Base-by-base conservation (phyloP, 2,113 vertebrate species). In the Notothenia coriiceps region DNA sequence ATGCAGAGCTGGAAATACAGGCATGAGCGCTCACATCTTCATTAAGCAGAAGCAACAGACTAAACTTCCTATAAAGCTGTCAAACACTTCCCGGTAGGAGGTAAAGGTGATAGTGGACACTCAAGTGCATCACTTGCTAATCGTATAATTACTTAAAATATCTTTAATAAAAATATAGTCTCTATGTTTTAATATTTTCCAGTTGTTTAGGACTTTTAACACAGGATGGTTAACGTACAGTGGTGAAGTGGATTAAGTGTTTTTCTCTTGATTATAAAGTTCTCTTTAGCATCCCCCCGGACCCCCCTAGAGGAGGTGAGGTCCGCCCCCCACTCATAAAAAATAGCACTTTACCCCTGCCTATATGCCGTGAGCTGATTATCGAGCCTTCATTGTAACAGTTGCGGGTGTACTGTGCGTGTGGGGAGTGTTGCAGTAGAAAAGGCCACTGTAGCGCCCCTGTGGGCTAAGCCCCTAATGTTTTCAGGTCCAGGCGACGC, bases 1-100 rank as follows among this genome's bases (percentile, higher is more conserved):
- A 40, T 46, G n/a, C 72, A 15, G 52, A 62, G 17, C 49, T 76
- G 79, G 70, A 67, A 79, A 82, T 75, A 69, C 49, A 71, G 52
- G 12, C 17, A 52, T 35, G 25, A 74, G 14, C 43, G 4, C 56
- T 65, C 14, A 72, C 66, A 63, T 50, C 51, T 40, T 52, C 8
- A 61, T 55, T 12, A 72, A 63, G 72, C 22, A 33, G n/a, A 35
- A 76, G 52, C 51, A 68, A 68, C 6, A 29, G 9, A 61, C 5
- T 54, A 69, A 74, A 80, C 25, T 43, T 74, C 18, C 40, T 1
- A 72, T 25, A 46, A 65, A 74, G 44, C 6, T 25, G 13, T 63
- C 20, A 20, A 52, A 55, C 20, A n/a, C 14, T 46, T 51, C 35
- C 8, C 25, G 35, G 17, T 35, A 18, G 67, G 40, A 78, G 33